Evolutionary conservation across 2,113 vertebrate genomes (phyloP), one percentile per base, ranked within the genome.

Genomic region (Gnathonemus longibarbis): DNA sequence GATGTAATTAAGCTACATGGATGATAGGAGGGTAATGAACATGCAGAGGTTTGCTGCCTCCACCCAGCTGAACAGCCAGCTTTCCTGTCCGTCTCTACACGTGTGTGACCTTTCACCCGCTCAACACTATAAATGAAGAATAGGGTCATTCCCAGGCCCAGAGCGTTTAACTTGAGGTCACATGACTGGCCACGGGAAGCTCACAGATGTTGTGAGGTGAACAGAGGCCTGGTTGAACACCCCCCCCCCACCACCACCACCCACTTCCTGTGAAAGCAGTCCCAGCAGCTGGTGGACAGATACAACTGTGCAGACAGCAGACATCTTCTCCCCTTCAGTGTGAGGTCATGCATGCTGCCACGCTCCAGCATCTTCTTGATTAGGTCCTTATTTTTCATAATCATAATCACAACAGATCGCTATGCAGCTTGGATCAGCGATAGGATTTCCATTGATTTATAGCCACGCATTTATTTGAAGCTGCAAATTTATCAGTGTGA

Each of bases 401-500:
- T 48, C 83, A 48, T 48, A 48, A 24, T 84, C 83, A 46, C 24
- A 9, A 46, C 80, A 84, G 45, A 48, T 48, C 80, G 19, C 45
- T 48, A n/a, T 48, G 39, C 83, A 84, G 83, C 42, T n/a, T 84
- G 21, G 83, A 48, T 84, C 46, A 5, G 8, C 39, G 9, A 48
- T 48, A 48, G 83, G 83, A 48, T 84, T 48, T 84, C 39, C 83
- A 84, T 8, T 84, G 83, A 84, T 84, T 84, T 84, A 84, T 84
- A 84, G 80, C 4, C 19, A 1, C 39, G 45, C 19, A 11, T 84
- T 84, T 84, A 46, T 84, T 84, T 84, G 39, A 84, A 84, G 83
- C 13, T 84, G 45, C 17, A 11, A 48, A 84, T 84, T 84, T 46
- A 48, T 84, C 42, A 46, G 19, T 11, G 45, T n/a, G 39, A 84